Conservation (phyloP, 2,888 invertebrate species). For the Agrypnus murinus region DNA sequence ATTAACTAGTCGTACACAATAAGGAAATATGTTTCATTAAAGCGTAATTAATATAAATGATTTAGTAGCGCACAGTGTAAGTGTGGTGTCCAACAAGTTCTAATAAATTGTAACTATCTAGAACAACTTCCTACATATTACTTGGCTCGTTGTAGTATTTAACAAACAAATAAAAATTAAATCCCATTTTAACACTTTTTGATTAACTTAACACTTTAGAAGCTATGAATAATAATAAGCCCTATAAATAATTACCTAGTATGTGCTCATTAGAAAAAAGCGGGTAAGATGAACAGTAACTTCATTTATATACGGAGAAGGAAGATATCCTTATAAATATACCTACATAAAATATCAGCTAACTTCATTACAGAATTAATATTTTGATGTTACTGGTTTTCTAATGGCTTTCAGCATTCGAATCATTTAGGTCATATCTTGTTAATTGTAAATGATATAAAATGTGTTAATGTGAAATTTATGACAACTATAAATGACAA, state of each 20-base stretch:
- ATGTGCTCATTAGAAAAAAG: neutral
- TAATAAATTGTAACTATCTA: constrained; percentile 27
- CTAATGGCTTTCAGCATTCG: too few species aligned
- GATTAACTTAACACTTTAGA: constrained; percentile 13
- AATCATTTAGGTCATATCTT: too few species aligned
- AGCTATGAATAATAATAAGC: constrained; percentile 6
- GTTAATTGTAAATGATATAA: too few species aligned
- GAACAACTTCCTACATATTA: constrained; percentile 22
- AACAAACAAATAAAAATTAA: constrained; percentile 4
- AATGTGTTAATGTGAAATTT: too few species aligned
- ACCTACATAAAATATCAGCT: too few species aligned
- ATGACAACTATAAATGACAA: too few species aligned
- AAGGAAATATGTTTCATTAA: constrained; percentile 31
- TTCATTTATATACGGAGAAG: too few species aligned
- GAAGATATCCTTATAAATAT: too few species aligned
- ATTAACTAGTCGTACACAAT: constrained; percentile 34
- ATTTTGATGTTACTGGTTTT: too few species aligned
- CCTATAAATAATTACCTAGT: neutral
- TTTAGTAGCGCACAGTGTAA: constrained; percentile 21
- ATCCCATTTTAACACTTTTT: constrained; percentile 15
- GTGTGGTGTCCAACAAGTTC: constrained; percentile 26
- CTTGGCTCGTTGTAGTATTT: neutral
- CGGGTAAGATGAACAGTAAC: neutral
- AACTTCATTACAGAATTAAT: too few species aligned
- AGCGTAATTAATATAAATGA: constrained; percentile 25